Base-by-base conservation (phyloP, 2,797 vertebrate genomes). In the Sebastes melanostomus region DNA sequence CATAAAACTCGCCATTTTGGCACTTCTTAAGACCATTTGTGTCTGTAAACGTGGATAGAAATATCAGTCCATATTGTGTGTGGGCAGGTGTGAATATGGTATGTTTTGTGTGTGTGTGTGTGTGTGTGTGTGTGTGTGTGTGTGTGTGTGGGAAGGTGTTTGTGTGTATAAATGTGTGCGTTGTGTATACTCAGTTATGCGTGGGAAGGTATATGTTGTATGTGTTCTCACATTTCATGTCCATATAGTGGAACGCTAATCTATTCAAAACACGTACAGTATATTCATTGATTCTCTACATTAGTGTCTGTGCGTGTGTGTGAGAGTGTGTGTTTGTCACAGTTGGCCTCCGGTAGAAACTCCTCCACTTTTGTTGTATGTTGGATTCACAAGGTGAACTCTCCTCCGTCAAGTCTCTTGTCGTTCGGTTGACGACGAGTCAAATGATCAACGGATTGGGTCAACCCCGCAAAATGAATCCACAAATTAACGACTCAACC, bases 31-130 rank as follows among this genome's bases (percentile, higher is more conserved):
- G 93, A 95, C 90, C 88, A 90, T 90, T 87, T 89, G 92, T 93
- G 91, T 96, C 92, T 96, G 95, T 96, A 96, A 96, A 96, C 95
- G 61, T 91, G 88, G 86, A 92, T 88, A 90, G 65, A 92, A 94
- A 91, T 89, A 89, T 91, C 79, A 88, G 91, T 94, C 89, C 86
- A 91, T 91, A 80, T 83, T 86, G 73, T 90, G 75, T 90, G 88
- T 93, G 75, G 86, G 87, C 83, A 91, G 78, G 82, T 90, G 90
- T 87, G 66, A 86, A 87, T 83, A 78, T 79, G 73, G 55, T 84
- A 42, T 87, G 70, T 88, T 61, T 50, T 89, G 74, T 89, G 52
- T 89, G 42, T 89, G 74, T 89, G 52, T 77, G 74, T 89, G 74
- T 89, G 52, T n/a, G n/a, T 77, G 72, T 89, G 75, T 89, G 52